Percentiles rank a stretch among this genome's conserved stretches.
Evolutionary conservation across 2,888 invertebrate species (phyloP).

Genomic region (Serrognathus titanus): DNA sequence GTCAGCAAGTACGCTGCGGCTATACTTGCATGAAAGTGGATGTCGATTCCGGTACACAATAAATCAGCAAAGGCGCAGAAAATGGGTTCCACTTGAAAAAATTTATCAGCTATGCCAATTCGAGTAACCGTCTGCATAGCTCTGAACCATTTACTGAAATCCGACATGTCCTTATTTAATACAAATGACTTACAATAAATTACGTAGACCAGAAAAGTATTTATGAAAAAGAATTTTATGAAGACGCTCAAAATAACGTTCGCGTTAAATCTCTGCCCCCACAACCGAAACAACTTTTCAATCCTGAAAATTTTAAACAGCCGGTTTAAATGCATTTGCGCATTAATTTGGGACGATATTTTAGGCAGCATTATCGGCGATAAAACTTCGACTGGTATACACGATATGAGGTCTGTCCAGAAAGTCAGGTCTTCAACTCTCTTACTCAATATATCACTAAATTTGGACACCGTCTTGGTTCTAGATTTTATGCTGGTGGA

Average conservation of each 20-base stretch:
- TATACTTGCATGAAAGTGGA: not conserved
- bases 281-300: slow-evolving; percentile 6
- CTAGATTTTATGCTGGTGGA: slow-evolving; percentile 19
- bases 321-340: slow-evolving; percentile 19
- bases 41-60: no score
- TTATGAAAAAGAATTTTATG: slow-evolving; percentile 8
- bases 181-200: not conserved
- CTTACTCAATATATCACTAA: slow-evolving; percentile 16
- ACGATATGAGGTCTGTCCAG: slow-evolving; percentile 18
- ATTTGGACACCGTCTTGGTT: slow-evolving; percentile 9
- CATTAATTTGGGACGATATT: slow-evolving; percentile 5
- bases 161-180: no score
- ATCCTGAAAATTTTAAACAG: slow-evolving; percentile 21
- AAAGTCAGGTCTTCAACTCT: slow-evolving; percentile 14
- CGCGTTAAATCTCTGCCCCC: slow-evolving; percentile 10
- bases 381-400: slow-evolving; percentile 23
- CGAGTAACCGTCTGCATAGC: slow-evolving; percentile 9
- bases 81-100: no score
- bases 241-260: slow-evolving; percentile 11
- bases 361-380: slow-evolving; percentile 12
- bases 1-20: no score
- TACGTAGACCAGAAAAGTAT: slow-evolving; percentile 3
- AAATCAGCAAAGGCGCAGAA: no score
- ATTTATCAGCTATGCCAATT: not conserved
- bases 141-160: not conserved